Evolutionary conservation across 1,140 invertebrate genomes (phyloP), one percentile per base, ranked within the genome.

Genomic region (Drosophila santomea): DNA sequence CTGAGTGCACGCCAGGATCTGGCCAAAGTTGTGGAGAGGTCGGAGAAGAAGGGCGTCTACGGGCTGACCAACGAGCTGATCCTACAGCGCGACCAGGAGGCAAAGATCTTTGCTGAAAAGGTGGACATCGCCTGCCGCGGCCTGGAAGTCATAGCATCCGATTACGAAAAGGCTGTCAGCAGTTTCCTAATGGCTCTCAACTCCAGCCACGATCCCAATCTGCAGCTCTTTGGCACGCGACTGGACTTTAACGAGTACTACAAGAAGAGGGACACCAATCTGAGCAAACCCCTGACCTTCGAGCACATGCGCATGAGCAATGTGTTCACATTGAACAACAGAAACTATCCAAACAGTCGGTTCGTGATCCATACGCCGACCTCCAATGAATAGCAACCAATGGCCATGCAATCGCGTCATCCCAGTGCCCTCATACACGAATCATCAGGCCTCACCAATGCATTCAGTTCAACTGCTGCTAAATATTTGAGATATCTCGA

Each of bases 181-280:
- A 91, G 92, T 20, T 94, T 93, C 76, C 69, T 93, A 48, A 73
- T 93, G 54, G 78, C 92, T 4, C 78, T 93, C 2, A 92, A 93
- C 43, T 92, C 91, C 4, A 93, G 92, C 80, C 67, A 92, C 1
- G 93, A 94, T 80, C 79, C 80, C 14, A 91, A 96, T 78, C 93
- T 99, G 6, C 96, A 98, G 89, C 95, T 97, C 54, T 94, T 99
- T 25, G 97, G 97, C 64, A 97, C 97, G 75, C 94, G 98, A 28
- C 93, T 99, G 25, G 98, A 98, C 93, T 98, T 98, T 88, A 98
- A 97, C 92, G 97, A 97, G 84, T 97, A 97, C 92, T 98, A 98
- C 91, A 97, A 97, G 81, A 95, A 95, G 44, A 95, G 95, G 51
- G 96, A 97, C 86, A 94, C 94, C 48, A 94, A 96, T 60, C 93